These are phyloP conservation scores for Hylyphantes graminicola DNA, from an alignment of 1,140 invertebrate genomes.

Conservation along the genomic window DNA sequence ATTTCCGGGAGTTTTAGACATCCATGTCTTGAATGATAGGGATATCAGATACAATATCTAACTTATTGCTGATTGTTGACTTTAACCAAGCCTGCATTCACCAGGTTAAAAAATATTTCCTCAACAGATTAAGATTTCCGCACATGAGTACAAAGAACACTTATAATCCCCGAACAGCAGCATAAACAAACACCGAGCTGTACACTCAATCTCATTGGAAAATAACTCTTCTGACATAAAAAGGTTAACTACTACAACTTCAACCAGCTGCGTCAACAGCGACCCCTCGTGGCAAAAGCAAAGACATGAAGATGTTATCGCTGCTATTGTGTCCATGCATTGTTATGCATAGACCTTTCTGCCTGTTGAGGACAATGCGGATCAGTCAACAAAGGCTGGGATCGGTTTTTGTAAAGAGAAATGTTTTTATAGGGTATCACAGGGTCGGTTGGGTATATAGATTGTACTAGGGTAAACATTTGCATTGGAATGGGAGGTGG, in stretches of 20 bases:
- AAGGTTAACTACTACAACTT: not conserved
- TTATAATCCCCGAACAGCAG: too few relatives aligned
- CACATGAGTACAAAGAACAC: not conserved
- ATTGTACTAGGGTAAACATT: too few relatives aligned
- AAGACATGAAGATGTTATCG: slow-evolving; percentile 37
- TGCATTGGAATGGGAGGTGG: too few relatives aligned
- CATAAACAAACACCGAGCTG: too few relatives aligned
- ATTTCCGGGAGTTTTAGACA: too few relatives aligned
- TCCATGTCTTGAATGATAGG: too few relatives aligned
- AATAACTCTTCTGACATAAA: not conserved
- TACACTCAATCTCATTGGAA: not conserved
- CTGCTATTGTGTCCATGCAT: not conserved
- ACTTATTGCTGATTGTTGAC: too few relatives aligned
- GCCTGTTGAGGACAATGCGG: too few relatives aligned
- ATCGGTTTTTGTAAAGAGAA: not conserved
- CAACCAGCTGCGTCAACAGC: slow-evolving; percentile 27
- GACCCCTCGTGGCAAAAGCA: not conserved
- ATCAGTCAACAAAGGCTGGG: not conserved
- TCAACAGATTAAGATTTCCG: not conserved
- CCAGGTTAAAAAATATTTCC: not conserved
- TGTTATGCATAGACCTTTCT: not conserved
- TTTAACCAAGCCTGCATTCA: too few relatives aligned
- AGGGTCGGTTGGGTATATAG: too few relatives aligned
- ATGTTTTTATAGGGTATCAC: not conserved
- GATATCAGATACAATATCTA: too few relatives aligned